Evolutionary conservation across 2,797 vertebrate genomes (phyloP), one percentile per base, ranked within the genome.

Genomic region (Malacoraja senta): DNA sequence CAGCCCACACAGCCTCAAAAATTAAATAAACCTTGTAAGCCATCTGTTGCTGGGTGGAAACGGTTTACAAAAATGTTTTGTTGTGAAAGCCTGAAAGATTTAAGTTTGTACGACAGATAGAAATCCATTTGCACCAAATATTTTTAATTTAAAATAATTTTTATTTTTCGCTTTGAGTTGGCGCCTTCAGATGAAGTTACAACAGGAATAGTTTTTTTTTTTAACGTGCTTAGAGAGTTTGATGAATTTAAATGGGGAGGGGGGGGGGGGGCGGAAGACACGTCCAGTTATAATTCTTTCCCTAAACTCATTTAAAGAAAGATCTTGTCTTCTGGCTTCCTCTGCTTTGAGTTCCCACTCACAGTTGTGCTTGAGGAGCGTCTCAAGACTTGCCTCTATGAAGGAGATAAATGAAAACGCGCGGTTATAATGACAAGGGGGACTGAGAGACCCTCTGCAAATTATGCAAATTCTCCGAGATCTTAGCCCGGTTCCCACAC

Each of bases 401-500:
- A 86, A 65, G 58, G 84, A 88, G 84, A 88, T 88, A 88, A 88
- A 88, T 88, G 84, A 88, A 88, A 88, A 68, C 35, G 68, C 84
- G 35, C 63, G 35, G 84, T 68, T 88, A 32, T 88, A 68, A 35
- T 65, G 84, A 88, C 84, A 88, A 88, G 61, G 35, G 61, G n/a
- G 44, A 68, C 15, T 88, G 84, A 35, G 68, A 88, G 68, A 65
- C 84, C 84, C 84, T 3, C 15, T 32, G 63, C 84, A 88, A 88
- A 88, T 68, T 88, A 88, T 88, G 84, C 84, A 68, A 88, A 88
- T 88, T 68, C 84, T 35, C n/a, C 84, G 65, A 53, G 84, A 68
- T 88, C 68, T 88, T 68, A 88, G 61, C 35, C 32, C 84, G 68
- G 90, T 92, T 92, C 90, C 90, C 90, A 92, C 90, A 92, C 90